Base-by-base conservation (phyloP, 1,140 invertebrate species). In the Neodiprion fabricii region DNA sequence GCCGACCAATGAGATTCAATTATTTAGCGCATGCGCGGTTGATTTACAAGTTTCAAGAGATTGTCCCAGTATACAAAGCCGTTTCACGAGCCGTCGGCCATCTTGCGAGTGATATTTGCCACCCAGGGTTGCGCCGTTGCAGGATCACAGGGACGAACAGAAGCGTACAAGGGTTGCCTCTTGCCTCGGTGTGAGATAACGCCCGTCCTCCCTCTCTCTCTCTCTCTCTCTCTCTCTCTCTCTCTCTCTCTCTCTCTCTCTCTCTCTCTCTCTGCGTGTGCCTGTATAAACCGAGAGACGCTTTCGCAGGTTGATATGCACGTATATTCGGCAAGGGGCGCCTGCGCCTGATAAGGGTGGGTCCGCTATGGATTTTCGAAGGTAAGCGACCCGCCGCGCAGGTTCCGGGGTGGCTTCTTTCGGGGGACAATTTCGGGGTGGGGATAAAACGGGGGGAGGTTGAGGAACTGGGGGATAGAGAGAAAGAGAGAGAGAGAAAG, bases 321-420 rank as follows among this genome's bases (percentile, higher is more conserved):
- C 53, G 53, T 61, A 61, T 40, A 40, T 40, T 40, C 53, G 53
- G 4, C 53, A 5, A 5, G n/a, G 53, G 53, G 53, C 53, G 53
- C 53, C 53, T 61, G 53, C 53, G 53, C 53, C 81, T 74, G 75
- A 73, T 67, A 65, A 78, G 81, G 80, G 82, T 82, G 81, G 80
- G 81, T 81, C 81, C 79, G 81, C 80, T 84, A 84, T 84, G 81
- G 83, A 84, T 84, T 84, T 84, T 84, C 79, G 81, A 84, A 79
- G 79, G 81, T 81, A 81, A 61, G 79, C 82, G 79, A 82, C 76
- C 77, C 79, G 75, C 77, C 79, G 75, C 67, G 78, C 75, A 73
- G 79, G 81, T 83, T 83, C 81, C 81, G 81, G 81, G 79, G 79
- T 82, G 78, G 75, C 76, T 75, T 77, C 77, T 76, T 73, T 73